Evolutionary conservation across 2,113 vertebrate genomes (phyloP), one percentile per base, ranked within the genome.

Genomic region (Anolis carolinensis): DNA sequence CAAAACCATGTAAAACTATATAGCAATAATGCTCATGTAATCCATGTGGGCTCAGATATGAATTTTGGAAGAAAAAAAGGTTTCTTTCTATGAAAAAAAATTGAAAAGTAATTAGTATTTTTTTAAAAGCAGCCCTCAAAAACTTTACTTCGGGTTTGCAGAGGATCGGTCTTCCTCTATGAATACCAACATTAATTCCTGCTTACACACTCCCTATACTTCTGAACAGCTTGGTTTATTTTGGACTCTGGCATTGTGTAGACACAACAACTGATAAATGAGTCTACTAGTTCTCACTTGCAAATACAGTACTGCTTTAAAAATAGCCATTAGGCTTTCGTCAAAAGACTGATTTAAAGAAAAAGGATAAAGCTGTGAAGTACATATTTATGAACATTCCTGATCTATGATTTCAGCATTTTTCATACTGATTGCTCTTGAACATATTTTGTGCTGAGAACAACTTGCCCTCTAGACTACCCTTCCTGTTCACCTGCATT

Each of bases 371-470:
- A 86, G 82, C 13, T 16, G 75, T 81, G 75, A 74, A 81, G 59
- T 3, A 50, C 70, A 85, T 87, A 11, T 79, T 21, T 63, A 65
- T n/a, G 4, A 87, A 44, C 82, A 48, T 23, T 34, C 86, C 85
- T 80, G 39, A 71, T 87, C 82, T 89, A 2, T 59, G 2, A 39
- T 81, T n/a, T 30, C 39, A 2, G 84, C 21, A 13, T 79, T 50
- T 50, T 59, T 85, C 21, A 79, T 34, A 62, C 30, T 86, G 83
- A 52, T 77, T 87, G 81, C 74, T 76, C 81, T 86, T 81, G 63
- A 71, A 48, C n/a, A 72, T 9, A 75, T 90, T 84, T 78, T 25
- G 65, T 39, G 79, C 25, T 59, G 77, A 84, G 81, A 82, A 8
- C 23, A 71, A 80, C 91, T 71, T 89, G 63, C 3, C 44, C 48